phyloP scores from a whole-genome alignment of 2,888 invertebrate species.

The Calliopum simillimum region DNA sequence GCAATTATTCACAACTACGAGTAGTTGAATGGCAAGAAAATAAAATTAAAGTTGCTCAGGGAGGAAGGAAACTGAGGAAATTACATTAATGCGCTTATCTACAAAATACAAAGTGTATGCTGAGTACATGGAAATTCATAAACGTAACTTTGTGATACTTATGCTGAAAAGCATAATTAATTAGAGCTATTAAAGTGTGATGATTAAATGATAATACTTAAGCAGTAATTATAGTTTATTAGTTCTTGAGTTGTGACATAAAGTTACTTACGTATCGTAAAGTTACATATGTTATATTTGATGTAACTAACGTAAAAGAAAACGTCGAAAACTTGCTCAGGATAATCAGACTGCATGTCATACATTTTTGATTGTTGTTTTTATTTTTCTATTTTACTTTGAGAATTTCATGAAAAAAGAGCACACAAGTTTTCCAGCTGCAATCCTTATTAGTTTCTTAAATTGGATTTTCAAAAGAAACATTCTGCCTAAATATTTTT shows the following conservation, averaged over 20 bases:
- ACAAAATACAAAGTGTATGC: conserved; percentile 13
- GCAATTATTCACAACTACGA: conserved; percentile 21
- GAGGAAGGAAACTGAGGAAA: not conserved
- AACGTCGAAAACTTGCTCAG: no score
- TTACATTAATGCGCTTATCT: conserved; percentile 33
- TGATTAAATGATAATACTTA: conserved; percentile 1
- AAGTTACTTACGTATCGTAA: no score
- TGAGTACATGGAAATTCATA: not conserved
- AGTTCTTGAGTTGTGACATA: not conserved
- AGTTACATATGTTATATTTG: no score
- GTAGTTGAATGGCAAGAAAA: conserved; percentile 16
- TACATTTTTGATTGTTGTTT: no score
- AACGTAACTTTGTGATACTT: not conserved
- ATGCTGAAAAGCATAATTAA: not conserved
- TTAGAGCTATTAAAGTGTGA: not conserved
- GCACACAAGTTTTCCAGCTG: no score
- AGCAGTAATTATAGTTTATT: not conserved
- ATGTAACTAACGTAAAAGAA: no score
- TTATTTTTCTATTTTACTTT: no score
- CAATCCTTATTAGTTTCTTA: no score
- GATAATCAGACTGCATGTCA: no score
- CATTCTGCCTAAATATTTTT: no score
- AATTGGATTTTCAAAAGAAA: no score
- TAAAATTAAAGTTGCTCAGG: not conserved
- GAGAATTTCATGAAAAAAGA: no score